Percentiles rank a stretch among this genome's conserved stretches.
Conservation (phyloP, 2,888 invertebrate species). For the Caenorhabditis sulstoni region DNA sequence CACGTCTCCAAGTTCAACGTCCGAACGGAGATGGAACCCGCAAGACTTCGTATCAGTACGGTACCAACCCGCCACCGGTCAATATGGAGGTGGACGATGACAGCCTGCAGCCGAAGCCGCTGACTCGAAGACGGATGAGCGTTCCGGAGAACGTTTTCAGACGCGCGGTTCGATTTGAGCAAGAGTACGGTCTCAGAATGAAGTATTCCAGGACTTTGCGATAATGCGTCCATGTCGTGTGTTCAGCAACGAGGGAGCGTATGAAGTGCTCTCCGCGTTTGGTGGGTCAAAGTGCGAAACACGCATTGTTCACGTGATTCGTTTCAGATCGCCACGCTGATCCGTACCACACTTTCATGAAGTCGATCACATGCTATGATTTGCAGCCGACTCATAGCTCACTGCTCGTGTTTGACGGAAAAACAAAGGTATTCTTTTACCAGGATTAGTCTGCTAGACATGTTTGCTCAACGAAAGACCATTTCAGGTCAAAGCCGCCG, state of each 20-base stretch:
- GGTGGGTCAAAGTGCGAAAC: constrained; percentile 13
- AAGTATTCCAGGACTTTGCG: constrained; percentile 75
- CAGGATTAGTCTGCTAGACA: neutral
- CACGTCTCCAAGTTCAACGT: constrained; percentile 35
- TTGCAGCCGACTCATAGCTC: constrained; percentile 76
- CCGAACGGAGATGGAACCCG: constrained; percentile 42
- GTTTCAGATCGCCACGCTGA: constrained; percentile 70
- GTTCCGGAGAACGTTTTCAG: constrained; percentile 77
- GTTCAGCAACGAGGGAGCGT: constrained; percentile 48
- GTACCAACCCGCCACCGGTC: constrained; percentile 19
- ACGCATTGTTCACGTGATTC: constrained; percentile 1
- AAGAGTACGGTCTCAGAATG: neutral
- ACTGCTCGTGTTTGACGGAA: constrained; percentile 74
- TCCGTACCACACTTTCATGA: constrained; percentile 76
- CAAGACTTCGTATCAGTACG: constrained; percentile 55
- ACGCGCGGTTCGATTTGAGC: constrained; percentile 66
- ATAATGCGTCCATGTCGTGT: constrained; percentile 72
- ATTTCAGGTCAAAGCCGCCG: constrained; percentile 72
- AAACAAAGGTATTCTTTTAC: constrained; percentile 49
- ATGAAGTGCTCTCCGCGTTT: constrained; percentile 60
- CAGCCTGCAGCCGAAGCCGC: constrained; percentile 53
- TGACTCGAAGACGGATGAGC: constrained; percentile 68
- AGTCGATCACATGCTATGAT: constrained; percentile 77
- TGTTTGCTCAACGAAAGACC: neutral
- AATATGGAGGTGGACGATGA: constrained; percentile 62